Base-by-base conservation (phyloP, 2,797 vertebrate genomes). In the Neosilurus hyrtlii region DNA sequence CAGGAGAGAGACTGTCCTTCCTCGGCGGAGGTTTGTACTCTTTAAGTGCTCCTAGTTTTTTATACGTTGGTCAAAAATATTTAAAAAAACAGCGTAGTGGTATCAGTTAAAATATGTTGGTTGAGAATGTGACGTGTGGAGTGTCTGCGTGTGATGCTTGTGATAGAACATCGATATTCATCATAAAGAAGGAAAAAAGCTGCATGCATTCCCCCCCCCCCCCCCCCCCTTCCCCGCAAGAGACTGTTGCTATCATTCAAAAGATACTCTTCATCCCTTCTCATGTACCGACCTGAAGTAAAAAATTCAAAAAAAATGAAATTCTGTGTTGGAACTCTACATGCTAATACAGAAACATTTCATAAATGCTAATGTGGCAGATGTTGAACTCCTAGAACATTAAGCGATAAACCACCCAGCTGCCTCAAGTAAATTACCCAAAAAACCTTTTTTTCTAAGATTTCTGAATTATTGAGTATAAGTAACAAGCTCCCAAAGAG, bases 361-460 rank as follows among this genome's bases (percentile, higher is more conserved):
- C 8, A 11, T 24, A 63, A 24, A 77, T 16, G 74, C 35, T 49
- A 77, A 62, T 62, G 74, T 24, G 74, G 22, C 74, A 77, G 74
- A 62, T 77, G 74, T 62, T 62, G 74, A 22, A 43, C 12, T 49
- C 22, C 57, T 62, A 43, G 20, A 77, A 49, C 56, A 61, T 43
- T 49, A 77, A 61, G 35, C 62, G 35, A 43, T 77, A 62, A 77
- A 77, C 35, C 57, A 77, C 14, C 74, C 57, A 62, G 57, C 12
- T 77, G 57, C 57, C 22, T n/a, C 6, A 24, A 74, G 12, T 57
- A 57, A 77, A 62, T 77, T n/a, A 77, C 11, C 6, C 56, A 56
- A 56, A 75, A 75, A 75, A 30, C 14, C 5, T 12, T 54, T 56
- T 52, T 43, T 52, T 10, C 9, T 2, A 3, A 74, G 3, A 18